Conservation (phyloP, 1,140 invertebrate genomes). For the Drosophila kanapiae region DNA sequence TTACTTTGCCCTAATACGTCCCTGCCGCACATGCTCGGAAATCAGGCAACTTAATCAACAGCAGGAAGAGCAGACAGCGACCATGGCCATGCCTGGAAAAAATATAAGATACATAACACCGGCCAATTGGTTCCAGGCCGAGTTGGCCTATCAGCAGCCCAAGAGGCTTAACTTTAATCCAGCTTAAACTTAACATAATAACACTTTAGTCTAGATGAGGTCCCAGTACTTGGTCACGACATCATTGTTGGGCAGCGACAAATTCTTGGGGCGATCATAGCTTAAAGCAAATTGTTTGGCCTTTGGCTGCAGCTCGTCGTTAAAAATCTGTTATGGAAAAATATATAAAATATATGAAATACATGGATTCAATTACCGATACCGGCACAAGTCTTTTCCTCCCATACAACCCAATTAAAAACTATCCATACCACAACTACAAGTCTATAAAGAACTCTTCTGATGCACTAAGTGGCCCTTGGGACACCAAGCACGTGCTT, state of each 20-base stretch:
- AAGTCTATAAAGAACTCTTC: too few species aligned
- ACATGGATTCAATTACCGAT: too few species aligned
- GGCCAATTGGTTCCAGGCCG: constrained; percentile 48
- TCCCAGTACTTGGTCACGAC: constrained; percentile 64
- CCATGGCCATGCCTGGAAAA: background rate
- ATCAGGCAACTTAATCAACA: constrained; percentile 39
- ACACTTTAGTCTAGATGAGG: constrained; percentile 33
- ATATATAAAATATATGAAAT: background rate
- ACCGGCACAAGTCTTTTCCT: too few species aligned
- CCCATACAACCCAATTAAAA: too few species aligned
- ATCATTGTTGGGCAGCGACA: constrained; percentile 56
- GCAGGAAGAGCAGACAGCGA: background rate
- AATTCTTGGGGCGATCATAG: constrained; percentile 87
- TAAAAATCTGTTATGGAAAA: constrained; percentile 86
- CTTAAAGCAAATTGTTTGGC: constrained; percentile 88
- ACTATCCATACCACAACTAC: too few species aligned
- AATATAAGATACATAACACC: constrained; percentile 39
- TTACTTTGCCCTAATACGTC: constrained; percentile 89
- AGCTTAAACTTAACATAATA: constrained; percentile 21
- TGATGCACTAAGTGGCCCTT: too few species aligned
- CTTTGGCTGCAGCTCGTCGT: constrained; percentile 88
- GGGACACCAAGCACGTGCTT: too few species aligned
- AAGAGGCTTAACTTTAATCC: constrained; percentile 34
- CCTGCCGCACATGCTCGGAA: constrained; percentile 85
- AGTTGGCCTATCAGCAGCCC: constrained; percentile 32